phyloP scores from a whole-genome alignment of 2,113 vertebrate species.

The Oplegnathus fasciatus region DNA sequence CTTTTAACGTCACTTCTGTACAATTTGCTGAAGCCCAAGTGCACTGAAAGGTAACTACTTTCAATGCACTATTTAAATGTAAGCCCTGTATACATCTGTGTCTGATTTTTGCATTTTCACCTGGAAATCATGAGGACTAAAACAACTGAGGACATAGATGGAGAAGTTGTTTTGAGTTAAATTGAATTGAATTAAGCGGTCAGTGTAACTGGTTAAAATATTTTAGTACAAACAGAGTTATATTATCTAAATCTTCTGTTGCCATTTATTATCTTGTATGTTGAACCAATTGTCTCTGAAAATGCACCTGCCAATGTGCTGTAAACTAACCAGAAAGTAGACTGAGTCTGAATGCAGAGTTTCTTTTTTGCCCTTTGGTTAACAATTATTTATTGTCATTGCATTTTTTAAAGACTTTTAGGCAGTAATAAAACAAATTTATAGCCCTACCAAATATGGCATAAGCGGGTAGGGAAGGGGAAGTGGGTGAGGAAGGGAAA shows the following conservation, averaged over 20 bases:
- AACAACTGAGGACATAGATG: background rate
- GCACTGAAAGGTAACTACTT: background rate
- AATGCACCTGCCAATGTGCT: background rate
- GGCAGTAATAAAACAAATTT: background rate
- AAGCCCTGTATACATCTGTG: background rate
- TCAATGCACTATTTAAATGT: background rate
- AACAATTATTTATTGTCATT: background rate
- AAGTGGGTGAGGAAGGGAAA: too few relatives aligned
- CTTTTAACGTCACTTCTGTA: background rate
- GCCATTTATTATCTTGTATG: too few relatives aligned
- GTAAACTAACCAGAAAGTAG: background rate
- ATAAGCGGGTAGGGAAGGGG: too few relatives aligned
- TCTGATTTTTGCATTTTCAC: background rate
- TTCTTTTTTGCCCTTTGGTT: background rate
- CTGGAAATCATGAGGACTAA: background rate
- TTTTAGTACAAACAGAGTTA: background rate
- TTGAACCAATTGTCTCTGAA: background rate
- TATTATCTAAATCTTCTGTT: background rate
- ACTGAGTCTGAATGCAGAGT: background rate
- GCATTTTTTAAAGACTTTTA: background rate
- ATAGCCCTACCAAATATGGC: background rate
- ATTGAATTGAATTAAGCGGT: background rate
- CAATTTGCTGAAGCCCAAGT: background rate
- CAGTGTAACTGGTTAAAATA: background rate
- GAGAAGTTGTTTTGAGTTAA: background rate